Percentiles rank a stretch among this genome's conserved stretches.
These are phyloP conservation scores for Leucophora obtusa DNA, from an alignment of 2,888 invertebrate genomes.

Conservation along the genomic window DNA sequence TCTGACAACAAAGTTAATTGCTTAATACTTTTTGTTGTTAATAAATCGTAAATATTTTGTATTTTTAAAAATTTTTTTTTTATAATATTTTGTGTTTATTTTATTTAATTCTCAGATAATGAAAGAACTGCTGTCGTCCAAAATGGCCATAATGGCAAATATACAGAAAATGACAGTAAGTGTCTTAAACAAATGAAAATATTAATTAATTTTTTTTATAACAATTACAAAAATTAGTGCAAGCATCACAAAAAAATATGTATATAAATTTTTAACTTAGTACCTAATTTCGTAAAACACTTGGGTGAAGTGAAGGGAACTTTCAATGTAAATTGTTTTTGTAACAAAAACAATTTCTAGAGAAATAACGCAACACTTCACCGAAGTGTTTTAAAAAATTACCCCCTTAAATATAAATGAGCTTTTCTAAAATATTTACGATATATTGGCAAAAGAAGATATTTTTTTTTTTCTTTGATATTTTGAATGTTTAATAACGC, in stretches of 20 bases:
- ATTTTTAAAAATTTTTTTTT: conserved; percentile 14
- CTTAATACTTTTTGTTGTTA: conserved; percentile 31
- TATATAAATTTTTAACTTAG: too few species aligned
- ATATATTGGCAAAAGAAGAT: conserved; percentile 25
- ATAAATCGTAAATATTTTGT: conserved; percentile 70
- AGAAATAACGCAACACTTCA: too few species aligned
- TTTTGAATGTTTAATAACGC: too few species aligned
- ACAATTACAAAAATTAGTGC: conserved; percentile 26
- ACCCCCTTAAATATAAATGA: too few species aligned
- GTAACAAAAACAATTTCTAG: too few species aligned
- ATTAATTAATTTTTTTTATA: conserved; percentile 31
- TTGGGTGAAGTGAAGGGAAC: too few species aligned
- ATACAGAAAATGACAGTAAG: conserved; percentile 76
- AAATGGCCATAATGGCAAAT: conserved; percentile 78
- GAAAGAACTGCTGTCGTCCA: conserved; percentile 75
- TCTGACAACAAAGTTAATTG: not conserved
- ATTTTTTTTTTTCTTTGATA: too few species aligned
- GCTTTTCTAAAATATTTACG: conserved; percentile 37
- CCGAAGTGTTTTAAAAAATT: too few species aligned
- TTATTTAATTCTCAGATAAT: conserved; percentile 74
- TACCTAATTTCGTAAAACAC: too few species aligned
- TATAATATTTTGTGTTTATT: conserved; percentile 32
- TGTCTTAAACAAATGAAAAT: conserved; percentile 54
- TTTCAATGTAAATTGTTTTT: too few species aligned
- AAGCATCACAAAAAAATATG: too few species aligned